A percentile compares a stretch with the other conserved stretches of the same genome.
phyloP scores from a whole-genome alignment of 2,888 invertebrate genomes.

The Rosalia funebris region DNA sequence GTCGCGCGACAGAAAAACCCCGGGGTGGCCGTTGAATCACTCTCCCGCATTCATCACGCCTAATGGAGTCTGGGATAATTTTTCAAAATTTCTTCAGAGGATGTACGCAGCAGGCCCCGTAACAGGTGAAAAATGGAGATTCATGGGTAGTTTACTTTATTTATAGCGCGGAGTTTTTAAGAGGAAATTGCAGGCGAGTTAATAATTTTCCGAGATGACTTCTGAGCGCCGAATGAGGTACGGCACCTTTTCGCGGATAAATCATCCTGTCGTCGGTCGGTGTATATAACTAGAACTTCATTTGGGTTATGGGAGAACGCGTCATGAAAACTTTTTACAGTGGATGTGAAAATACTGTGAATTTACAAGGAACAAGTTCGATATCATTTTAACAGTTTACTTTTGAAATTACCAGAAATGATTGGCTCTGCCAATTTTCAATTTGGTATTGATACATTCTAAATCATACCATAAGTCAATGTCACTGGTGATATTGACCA shows the following conservation, averaged over 20 bases:
- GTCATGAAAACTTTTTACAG: neutral
- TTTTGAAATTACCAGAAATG: no score
- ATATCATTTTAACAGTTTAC: neutral
- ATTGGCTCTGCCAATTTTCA: no score
- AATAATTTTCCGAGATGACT: conserved; percentile 1
- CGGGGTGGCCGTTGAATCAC: conserved; percentile 5
- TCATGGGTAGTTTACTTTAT: conserved; percentile 14
- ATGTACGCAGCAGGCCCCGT: neutral
- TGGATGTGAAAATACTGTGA: neutral
- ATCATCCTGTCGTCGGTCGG: neutral
- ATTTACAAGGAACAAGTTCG: neutral
- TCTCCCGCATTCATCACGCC: conserved; percentile 9
- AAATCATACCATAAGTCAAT: no score
- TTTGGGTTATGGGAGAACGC: neutral
- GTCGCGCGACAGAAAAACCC: conserved; percentile 7
- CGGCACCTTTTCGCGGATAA: neutral
- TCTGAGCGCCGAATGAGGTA: neutral
- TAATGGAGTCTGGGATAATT: conserved; percentile 17
- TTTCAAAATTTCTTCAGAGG: conserved; percentile 10
- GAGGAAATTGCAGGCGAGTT: neutral
- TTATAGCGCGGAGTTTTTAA: conserved; percentile 8
- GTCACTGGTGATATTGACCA: no score
- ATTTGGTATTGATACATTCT: no score
- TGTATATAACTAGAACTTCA: neutral
- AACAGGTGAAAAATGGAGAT: conserved; percentile 22